A percentile compares a stretch with the other conserved stretches of the same genome.
phyloP scores from a whole-genome alignment of 2,113 vertebrate genomes.

The Pseudolaguvia tuberculata region DNA sequence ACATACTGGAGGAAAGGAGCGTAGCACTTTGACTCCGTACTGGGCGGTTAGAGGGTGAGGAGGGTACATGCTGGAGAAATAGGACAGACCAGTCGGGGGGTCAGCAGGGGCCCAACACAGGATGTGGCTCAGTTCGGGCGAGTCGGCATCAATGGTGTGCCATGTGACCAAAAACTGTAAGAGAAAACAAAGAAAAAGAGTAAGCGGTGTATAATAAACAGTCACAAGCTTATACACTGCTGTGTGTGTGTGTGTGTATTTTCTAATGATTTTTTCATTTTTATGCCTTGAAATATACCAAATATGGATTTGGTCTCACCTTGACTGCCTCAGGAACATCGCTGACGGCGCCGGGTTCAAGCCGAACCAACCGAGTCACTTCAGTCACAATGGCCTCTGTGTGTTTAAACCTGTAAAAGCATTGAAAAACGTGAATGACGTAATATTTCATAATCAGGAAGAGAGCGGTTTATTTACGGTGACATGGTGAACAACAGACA shows the following conservation, averaged over 20 bases:
- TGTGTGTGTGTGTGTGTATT: too few relatives aligned
- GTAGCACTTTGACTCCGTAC: slow-evolving; percentile 93
- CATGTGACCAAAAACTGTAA: slow-evolving; percentile 92
- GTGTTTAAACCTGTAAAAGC: slow-evolving; percentile 88
- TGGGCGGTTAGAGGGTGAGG: slow-evolving; percentile 96
- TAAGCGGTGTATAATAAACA: neutral
- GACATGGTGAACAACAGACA: too few relatives aligned
- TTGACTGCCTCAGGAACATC: slow-evolving; percentile 95
- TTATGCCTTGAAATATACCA: too few relatives aligned
- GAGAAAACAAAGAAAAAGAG: slow-evolving; percentile 13
- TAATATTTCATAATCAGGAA: neutral
- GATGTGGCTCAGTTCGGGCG: slow-evolving; percentile 93
- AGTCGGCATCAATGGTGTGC: slow-evolving; percentile 97
- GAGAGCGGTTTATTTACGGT: too few relatives aligned
- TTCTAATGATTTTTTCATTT: neutral
- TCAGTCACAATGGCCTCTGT: slow-evolving; percentile 92
- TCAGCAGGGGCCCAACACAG: slow-evolving; percentile 94
- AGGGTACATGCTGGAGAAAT: slow-evolving; percentile 98
- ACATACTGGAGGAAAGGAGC: slow-evolving; percentile 94
- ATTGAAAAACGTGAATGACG: neutral
- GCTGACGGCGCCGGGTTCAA: slow-evolving; percentile 92
- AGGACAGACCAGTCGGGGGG: slow-evolving; percentile 93
- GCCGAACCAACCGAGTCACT: slow-evolving; percentile 89
- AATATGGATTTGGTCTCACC: too few relatives aligned
- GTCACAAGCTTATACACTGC: neutral